Conservation (phyloP, 2,113 vertebrate species). For the Cyphomyrus plagiostoma region DNA sequence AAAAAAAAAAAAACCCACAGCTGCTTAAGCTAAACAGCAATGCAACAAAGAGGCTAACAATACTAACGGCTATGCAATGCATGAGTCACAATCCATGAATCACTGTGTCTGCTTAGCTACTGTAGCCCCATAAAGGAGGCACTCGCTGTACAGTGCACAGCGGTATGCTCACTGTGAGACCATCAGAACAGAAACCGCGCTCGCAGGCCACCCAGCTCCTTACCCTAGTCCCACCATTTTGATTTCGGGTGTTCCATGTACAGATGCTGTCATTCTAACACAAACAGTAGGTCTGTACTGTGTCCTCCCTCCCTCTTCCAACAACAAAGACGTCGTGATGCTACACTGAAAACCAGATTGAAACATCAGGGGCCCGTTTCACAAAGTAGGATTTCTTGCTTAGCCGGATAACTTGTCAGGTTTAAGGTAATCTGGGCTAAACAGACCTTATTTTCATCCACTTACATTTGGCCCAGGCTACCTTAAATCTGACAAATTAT, state of each 20-base stretch:
- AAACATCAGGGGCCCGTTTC: not conserved
- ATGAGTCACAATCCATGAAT: not conserved
- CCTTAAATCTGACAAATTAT: too few species aligned
- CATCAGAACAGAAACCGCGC: not conserved
- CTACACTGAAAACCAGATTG: not conserved
- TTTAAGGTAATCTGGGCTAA: too few species aligned
- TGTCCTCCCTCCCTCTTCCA: not conserved
- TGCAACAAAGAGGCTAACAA: not conserved
- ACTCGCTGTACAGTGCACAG: not conserved
- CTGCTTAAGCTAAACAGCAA: not conserved
- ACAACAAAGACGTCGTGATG: not conserved
- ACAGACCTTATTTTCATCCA: too few species aligned
- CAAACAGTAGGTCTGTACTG: not conserved
- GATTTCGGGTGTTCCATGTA: not conserved
- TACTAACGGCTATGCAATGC: not conserved
- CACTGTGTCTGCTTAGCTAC: not conserved
- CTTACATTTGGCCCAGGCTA: too few species aligned
- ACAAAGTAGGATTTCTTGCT: not conserved
- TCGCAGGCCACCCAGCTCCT: not conserved
- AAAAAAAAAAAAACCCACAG: not conserved
- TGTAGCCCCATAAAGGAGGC: not conserved
- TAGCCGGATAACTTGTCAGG: too few species aligned
- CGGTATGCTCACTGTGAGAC: not conserved
- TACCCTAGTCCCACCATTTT: not conserved
- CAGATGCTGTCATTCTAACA: not conserved